Percentiles rank a stretch among this genome's conserved stretches.
These are phyloP conservation scores for Leucoraja erinaceus DNA, from an alignment of 2,113 vertebrate species.

Conservation along the genomic window DNA sequence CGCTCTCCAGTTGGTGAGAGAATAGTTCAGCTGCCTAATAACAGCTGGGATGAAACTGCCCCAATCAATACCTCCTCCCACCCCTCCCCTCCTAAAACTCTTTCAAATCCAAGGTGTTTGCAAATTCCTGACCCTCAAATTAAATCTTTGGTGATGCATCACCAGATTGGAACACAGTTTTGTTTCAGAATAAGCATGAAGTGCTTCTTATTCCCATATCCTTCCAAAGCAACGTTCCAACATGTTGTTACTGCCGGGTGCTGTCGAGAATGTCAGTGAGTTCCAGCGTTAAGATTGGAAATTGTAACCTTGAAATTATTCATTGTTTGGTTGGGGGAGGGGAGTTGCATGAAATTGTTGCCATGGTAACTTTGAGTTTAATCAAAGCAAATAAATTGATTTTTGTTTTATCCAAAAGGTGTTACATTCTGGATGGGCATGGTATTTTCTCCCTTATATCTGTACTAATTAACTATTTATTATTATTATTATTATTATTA, in stretches of 20 bases:
- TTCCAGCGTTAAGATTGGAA: neutral
- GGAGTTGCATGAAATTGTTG: constrained; percentile 12
- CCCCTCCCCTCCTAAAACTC: no score
- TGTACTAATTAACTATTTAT: neutral
- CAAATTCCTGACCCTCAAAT: neutral
- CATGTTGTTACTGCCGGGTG: neutral
- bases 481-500: neutral
- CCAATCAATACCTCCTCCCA: no score
- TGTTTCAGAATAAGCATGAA: neutral
- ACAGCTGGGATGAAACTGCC: no score
- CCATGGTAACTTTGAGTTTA: constrained; percentile 30
- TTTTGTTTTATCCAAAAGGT: constrained; percentile 27
- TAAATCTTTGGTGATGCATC: neutral
- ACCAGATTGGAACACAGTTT: no score
- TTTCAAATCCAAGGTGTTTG: no score
- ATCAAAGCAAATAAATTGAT: constrained; percentile 29
- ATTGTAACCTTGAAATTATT: constrained; percentile 30
- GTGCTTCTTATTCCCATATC: no score
- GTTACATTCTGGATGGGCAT: neutral
- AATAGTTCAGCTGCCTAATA: no score
- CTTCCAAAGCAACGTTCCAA: neutral
- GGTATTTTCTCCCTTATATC: neutral
- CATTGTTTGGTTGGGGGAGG: neutral
- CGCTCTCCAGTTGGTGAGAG: no score
- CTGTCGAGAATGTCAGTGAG: neutral